Conservation (phyloP, 1,140 invertebrate genomes). For the Himalopsyche phryganea region DNA sequence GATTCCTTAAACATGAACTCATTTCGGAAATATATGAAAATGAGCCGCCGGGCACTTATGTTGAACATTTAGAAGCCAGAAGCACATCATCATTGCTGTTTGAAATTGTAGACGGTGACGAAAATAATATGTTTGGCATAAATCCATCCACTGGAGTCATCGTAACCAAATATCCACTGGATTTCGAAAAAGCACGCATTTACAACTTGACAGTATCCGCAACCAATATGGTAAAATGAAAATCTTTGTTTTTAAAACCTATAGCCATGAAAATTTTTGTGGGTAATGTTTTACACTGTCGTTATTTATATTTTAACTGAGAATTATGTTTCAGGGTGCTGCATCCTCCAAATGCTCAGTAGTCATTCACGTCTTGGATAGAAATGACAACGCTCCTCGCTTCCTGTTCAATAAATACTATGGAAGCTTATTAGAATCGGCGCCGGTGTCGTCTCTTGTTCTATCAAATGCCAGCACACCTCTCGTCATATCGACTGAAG, state of each 20-base stretch:
- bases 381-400: conserved; percentile 82
- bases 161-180: conserved; percentile 67
- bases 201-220: conserved; percentile 83
- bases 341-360: conserved; percentile 64
- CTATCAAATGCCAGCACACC: conserved; percentile 65
- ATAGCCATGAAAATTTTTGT: too few species aligned
- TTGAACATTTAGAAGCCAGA: conserved; percentile 72
- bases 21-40: conserved; percentile 84
- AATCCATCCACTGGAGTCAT: conserved; percentile 84
- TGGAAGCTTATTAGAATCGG: conserved; percentile 69
- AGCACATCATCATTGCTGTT: conserved; percentile 78
- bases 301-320: background rate
- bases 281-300: too few species aligned
- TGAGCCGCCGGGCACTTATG: conserved; percentile 69
- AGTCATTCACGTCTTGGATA: conserved; percentile 73
- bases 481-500: conserved; percentile 74
- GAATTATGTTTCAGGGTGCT: conserved; percentile 55
- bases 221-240: conserved; percentile 78
- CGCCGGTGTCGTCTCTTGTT: conserved; percentile 68
- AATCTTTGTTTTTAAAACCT: too few species aligned
- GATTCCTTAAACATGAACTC: conserved; percentile 63
- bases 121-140: conserved; percentile 70
- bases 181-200: conserved; percentile 70
- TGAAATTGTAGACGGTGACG: conserved; percentile 76
- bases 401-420: conserved; percentile 67